These are phyloP conservation scores for Taeniopygia guttata DNA, from an alignment of 2,797 vertebrate genomes.

Conservation along the genomic window DNA sequence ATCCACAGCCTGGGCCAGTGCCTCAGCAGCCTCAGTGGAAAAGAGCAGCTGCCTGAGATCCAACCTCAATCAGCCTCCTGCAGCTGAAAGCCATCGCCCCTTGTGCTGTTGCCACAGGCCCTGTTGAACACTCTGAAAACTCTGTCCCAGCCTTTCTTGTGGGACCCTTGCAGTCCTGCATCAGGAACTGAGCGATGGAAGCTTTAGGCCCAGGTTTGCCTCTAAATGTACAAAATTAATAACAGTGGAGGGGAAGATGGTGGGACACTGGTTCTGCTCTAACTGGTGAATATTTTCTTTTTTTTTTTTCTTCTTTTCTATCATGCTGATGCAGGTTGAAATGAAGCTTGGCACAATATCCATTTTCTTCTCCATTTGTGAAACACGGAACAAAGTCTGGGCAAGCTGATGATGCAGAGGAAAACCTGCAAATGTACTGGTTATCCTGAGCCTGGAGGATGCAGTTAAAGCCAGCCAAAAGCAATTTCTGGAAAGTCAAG, in stretches of 20 bases:
- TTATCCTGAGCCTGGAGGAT: not conserved
- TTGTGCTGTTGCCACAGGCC: not conserved
- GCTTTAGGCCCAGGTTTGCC: accelerated
- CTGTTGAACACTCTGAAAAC: not conserved
- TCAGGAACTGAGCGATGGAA: not conserved
- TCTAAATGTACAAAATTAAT: not conserved
- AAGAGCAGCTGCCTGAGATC: not conserved
- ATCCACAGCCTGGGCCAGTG: not conserved
- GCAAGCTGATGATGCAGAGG: not conserved
- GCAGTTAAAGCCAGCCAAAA: not conserved
- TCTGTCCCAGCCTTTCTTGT: not conserved
- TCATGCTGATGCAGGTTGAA: not conserved
- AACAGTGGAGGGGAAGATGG: not conserved
- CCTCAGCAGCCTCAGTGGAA: not conserved
- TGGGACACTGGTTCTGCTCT: not conserved
- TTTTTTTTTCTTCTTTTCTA: not conserved
- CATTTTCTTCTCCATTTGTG: too few species aligned
- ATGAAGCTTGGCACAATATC: not conserved
- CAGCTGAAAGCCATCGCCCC: too few species aligned
- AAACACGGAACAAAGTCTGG: accelerated
- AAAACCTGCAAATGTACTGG: too few species aligned
- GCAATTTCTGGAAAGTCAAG: not conserved
- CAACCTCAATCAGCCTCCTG: accelerated
- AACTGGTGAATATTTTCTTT: not conserved
- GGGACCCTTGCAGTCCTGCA: not conserved